These are phyloP conservation scores for Athalia circularis DNA, from an alignment of 2,888 invertebrate genomes.

Conservation along the genomic window DNA sequence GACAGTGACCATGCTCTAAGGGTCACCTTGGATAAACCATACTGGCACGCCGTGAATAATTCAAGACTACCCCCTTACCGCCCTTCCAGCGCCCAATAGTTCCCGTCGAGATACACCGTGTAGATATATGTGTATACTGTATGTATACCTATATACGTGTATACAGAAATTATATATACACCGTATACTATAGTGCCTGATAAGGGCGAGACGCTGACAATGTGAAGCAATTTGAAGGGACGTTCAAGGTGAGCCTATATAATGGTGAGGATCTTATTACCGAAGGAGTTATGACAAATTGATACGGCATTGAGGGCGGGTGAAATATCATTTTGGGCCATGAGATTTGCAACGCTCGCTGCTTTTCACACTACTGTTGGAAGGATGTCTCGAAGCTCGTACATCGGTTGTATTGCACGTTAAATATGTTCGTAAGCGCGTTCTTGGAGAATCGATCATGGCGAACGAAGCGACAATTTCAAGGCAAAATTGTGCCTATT, in stretches of 20 bases:
- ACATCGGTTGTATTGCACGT: background rate
- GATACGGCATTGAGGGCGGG: slow-evolving; percentile 52
- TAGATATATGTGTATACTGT: background rate
- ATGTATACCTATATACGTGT: slow-evolving; percentile 34
- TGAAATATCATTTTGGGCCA: background rate
- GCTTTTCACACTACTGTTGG: background rate
- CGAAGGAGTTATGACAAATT: slow-evolving; percentile 63
- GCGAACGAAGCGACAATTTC: too few relatives aligned
- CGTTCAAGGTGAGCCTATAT: slow-evolving; percentile 56
- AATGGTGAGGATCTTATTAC: slow-evolving; percentile 70
- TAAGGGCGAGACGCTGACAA: slow-evolving; percentile 59
- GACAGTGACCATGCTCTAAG: slow-evolving; percentile 62
- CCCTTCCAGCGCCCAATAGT: background rate
- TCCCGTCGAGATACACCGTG: slow-evolving; percentile 30
- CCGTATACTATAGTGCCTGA: slow-evolving; percentile 43
- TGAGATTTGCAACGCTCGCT: background rate
- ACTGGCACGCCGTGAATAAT: slow-evolving; percentile 63
- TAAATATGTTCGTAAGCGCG: background rate
- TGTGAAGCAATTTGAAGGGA: slow-evolving; percentile 62
- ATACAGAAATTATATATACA: too few relatives aligned
- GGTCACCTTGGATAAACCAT: slow-evolving; percentile 47
- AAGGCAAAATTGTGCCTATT: too few relatives aligned
- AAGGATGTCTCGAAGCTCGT: background rate
- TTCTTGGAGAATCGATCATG: background rate
- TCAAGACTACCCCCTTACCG: slow-evolving; percentile 58